A percentile compares a stretch with the other conserved stretches of the same genome.
Evolutionary conservation across 2,888 invertebrate genomes (phyloP).

Genomic region (Craniophora ligustri): DNA sequence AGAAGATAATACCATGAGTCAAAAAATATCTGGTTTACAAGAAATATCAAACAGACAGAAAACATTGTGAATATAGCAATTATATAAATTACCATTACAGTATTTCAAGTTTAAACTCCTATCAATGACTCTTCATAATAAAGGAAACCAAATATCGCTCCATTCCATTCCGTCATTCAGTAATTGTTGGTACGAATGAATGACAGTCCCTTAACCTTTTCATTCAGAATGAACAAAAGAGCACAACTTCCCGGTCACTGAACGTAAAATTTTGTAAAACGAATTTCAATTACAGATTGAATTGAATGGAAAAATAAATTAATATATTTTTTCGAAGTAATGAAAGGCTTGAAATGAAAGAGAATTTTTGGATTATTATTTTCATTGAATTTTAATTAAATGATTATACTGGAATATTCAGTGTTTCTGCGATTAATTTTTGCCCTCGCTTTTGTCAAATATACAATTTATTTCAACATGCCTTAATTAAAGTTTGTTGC

Average conservation of each 20-base stretch:
- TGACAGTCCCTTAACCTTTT: constrained; percentile 11
- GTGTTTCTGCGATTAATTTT: too few relatives aligned
- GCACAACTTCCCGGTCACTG: not conserved
- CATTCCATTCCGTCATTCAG: constrained; percentile 13
- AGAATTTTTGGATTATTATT: not conserved
- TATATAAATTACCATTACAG: not conserved
- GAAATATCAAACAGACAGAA: too few relatives aligned
- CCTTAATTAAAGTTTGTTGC: too few relatives aligned
- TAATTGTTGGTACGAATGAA: constrained; percentile 24
- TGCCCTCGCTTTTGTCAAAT: too few relatives aligned
- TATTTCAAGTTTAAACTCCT: not conserved
- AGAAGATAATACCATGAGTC: too few relatives aligned
- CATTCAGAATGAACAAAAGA: constrained; percentile 12
- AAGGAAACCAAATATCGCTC: not conserved
- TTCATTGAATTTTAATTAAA: too few relatives aligned
- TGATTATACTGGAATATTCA: too few relatives aligned
- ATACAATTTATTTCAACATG: too few relatives aligned
- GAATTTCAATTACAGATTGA: constrained; percentile 1
- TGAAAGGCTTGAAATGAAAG: not conserved
- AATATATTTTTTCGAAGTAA: not conserved
- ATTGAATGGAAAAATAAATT: not conserved
- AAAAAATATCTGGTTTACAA: too few relatives aligned
- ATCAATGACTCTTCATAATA: not conserved
- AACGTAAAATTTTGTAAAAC: constrained; percentile 3
- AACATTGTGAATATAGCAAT: too few relatives aligned